phyloP scores from a whole-genome alignment of 2,797 vertebrate genomes.

The Poeciliopsis paucimaculata region DNA sequence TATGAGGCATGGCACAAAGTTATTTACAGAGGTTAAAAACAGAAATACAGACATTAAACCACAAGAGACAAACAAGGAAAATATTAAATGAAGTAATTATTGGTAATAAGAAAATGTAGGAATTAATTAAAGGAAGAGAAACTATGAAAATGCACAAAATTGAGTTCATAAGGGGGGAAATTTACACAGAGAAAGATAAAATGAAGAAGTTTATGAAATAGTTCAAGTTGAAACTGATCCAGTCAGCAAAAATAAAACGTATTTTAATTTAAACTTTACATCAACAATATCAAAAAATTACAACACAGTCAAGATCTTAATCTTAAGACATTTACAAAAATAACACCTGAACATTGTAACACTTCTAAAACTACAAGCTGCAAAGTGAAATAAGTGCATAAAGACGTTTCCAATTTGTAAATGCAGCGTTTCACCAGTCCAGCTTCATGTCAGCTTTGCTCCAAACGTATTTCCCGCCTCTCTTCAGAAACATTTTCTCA shows the following conservation, averaged over 20 bases:
- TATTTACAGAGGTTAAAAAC: not conserved
- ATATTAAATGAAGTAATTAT: not conserved
- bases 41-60: not conserved
- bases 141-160: not conserved
- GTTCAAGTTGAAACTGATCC: not conserved
- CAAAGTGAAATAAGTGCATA: not conserved
- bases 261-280: not conserved
- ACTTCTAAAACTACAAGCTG: not conserved
- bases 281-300: not conserved
- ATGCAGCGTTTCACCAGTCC: slow-evolving; percentile 86
- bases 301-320: not conserved
- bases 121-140: not conserved
- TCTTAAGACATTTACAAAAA: not conserved
- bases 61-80: not conserved
- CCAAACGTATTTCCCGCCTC: slow-evolving; percentile 94
- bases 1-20: not conserved
- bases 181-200: not conserved
- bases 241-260: not conserved
- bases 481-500: slow-evolving; percentile 91
- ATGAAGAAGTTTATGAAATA: not conserved
- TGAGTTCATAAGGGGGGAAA: not conserved
- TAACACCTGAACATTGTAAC: not conserved
- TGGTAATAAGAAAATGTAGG: not conserved
- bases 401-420: not conserved
- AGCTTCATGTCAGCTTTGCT: slow-evolving; percentile 94